Evolutionary conservation across 2,888 invertebrate genomes (phyloP).

Genomic region (Psococerastis gibbosa): DNA sequence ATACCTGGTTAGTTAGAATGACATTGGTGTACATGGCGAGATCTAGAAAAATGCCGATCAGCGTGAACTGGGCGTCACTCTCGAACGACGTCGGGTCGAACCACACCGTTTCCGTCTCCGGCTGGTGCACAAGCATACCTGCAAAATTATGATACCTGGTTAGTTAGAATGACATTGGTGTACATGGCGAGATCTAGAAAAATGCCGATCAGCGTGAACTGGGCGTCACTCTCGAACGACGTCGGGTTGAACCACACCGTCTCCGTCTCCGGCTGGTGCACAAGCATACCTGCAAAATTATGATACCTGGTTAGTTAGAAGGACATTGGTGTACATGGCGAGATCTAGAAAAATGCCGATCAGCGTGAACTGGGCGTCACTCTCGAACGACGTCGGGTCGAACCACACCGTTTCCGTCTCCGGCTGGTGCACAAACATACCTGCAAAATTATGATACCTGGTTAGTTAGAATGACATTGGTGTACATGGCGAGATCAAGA

Average conservation of each 20-base stretch:
- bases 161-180: constrained; percentile 87
- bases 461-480: constrained; percentile 87
- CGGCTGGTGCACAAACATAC: constrained; percentile 34
- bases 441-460: constrained; percentile 22
- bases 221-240: constrained; percentile 84
- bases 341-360: constrained; percentile 86
- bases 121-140: constrained; percentile 35
- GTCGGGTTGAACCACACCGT: constrained; percentile 78
- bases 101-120: constrained; percentile 44
- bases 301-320: too few relatives aligned
- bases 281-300: constrained; percentile 30
- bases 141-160: constrained; percentile 13
- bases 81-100: constrained; percentile 90
- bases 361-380: constrained; percentile 82
- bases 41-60: constrained; percentile 84
- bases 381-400: constrained; percentile 84
- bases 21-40: constrained; percentile 92
- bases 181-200: constrained; percentile 88
- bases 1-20: too few relatives aligned
- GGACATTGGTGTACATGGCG: constrained; percentile 91
- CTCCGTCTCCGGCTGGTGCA: constrained; percentile 32
- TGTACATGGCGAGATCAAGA: constrained; percentile 86
- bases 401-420: constrained; percentile 54
- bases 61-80: constrained; percentile 82
- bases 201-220: constrained; percentile 85